Evolutionary conservation across 2,888 invertebrate genomes (phyloP), one percentile per base, ranked within the genome.

Genomic region (Drosophila meridionalis): DNA sequence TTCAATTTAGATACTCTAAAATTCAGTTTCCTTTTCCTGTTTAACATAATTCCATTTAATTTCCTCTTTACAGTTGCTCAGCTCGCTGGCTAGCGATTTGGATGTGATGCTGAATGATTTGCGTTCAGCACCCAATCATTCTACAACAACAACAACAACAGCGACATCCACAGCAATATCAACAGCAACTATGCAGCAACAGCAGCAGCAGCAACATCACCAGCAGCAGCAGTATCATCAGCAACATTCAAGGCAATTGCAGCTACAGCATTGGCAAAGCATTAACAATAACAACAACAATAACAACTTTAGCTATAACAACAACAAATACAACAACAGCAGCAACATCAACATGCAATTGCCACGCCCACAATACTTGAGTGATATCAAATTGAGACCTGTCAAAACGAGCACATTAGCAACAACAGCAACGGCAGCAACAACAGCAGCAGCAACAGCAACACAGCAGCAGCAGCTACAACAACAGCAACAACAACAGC

Each of bases 81-180:
- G 95, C 93, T 95, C 96, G 67, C 94, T 97, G 90, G 97, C 97
- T 74, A 95, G 95, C 90, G 97, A 97, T 94, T 94, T 97, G 94
- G 97, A 97, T 94, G 96, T 96, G 87, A 97, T 97, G 96, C 95
- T 97, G 89, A 96, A 95, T 88, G 97, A 97, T 93, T 94, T 97
- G 72, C 96, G 97, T 91, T 96, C 96, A 82, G 95, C 96, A 67
- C 95, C 95, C 14, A 91, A 90, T 77, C 91, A 91, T 74, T 75
- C 78, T 32, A 69, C 81, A 66, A 70, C 83, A 68, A 47, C 83
- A 75, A 45, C 80, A 72, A 28, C 85, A 65, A 30, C 80, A 48
- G 1, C 76, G 58, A 1, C 79, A 74, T 7, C 76, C 40, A 4
- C 76, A 32, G 5, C 52, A 52, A 34, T 36, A 34, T 34, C 52